Evolutionary conservation across 2,797 vertebrate genomes (phyloP), one percentile per base, ranked within the genome.

Genomic region (Kryptolebias ocellatus): DNA sequence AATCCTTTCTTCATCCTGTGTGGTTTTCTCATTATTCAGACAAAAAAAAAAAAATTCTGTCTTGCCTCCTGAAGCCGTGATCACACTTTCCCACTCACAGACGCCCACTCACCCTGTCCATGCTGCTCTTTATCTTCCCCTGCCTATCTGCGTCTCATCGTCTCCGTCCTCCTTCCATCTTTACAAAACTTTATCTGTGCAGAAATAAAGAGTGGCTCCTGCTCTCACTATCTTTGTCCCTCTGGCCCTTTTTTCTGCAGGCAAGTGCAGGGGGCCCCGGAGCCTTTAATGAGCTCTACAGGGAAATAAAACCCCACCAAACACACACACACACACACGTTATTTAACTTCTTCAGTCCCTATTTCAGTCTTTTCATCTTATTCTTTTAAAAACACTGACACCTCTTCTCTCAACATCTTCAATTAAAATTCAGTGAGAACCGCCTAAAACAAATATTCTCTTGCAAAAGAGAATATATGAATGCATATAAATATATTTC

Each of bases 211-310:
- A 81, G 45, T 45, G 31, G 1, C 55, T 76, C n/a, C 62, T 64
- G 5, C 64, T 60, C 46, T 61, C 62, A 66, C 56, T 51, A 4
- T 69, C 67, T 31, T 39, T 54, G 58, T 80, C 84, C 76, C 86
- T 79, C 63, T 82, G 71, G 85, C 70, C 76, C 60, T 81, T 83
- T 83, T 84, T 81, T 64, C 88, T 82, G 69, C 79, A 85, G 84
- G 87, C 76, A 72, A 70, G 69, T 79, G 74, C 77, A 74, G 45
- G 9, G 80, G 90, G 88, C 83, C 76, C 66, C 39, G 69, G 65
- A 82, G 75, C 63, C 74, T 90, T 89, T 93, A 93, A 93, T 92
- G 84, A 93, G 91, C 72, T 87, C 92, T 88, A 17, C 61, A 60
- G 92, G 91, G 91, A 93, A 87, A 89, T 85, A 82, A 63, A 73